These are phyloP conservation scores for Palythoa heliodiscus DNA, from an alignment of 92 coral and sea anemone genomes.

Conservation along the genomic window DNA sequence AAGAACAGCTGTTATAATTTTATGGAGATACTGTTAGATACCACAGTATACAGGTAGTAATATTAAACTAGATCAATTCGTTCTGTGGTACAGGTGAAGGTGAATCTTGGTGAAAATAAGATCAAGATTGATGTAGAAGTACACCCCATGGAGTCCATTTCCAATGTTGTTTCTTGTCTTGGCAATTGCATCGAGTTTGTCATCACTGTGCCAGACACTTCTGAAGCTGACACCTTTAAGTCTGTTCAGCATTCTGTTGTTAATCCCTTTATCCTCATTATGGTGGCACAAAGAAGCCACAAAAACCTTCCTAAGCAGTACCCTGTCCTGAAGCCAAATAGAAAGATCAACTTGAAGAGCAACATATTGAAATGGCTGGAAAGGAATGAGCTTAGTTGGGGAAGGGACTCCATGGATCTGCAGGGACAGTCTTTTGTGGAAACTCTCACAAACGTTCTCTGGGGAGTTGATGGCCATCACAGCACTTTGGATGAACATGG, in stretches of 20 bases:
- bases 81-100: slow-evolving; percentile 37
- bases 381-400: slow-evolving; percentile 66
- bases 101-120: slow-evolving; percentile 44
- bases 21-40: slow-evolving; percentile 6
- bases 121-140: slow-evolving; percentile 40
- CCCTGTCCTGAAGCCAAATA: slow-evolving; percentile 42
- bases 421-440: slow-evolving; percentile 47
- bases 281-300: slow-evolving; percentile 46
- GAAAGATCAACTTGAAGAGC: slow-evolving; percentile 56
- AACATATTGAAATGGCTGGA: slow-evolving; percentile 64
- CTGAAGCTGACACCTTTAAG: not conserved
- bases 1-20: slow-evolving; percentile 17
- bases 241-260: not conserved
- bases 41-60: not conserved
- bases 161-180: slow-evolving; percentile 40
- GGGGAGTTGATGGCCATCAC: slow-evolving; percentile 47
- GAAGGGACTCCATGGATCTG: slow-evolving; percentile 36
- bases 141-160: slow-evolving; percentile 43
- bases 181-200: slow-evolving; percentile 37
- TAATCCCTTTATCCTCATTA: slow-evolving; percentile 41
- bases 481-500: slow-evolving; percentile 40
- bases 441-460: slow-evolving; percentile 39
- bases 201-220: slow-evolving; percentile 9
- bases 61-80: not conserved
- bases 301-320: slow-evolving; percentile 33